These are phyloP conservation scores for Pomacea maculata DNA, from an alignment of 1,140 invertebrate genomes.

Conservation along the genomic window DNA sequence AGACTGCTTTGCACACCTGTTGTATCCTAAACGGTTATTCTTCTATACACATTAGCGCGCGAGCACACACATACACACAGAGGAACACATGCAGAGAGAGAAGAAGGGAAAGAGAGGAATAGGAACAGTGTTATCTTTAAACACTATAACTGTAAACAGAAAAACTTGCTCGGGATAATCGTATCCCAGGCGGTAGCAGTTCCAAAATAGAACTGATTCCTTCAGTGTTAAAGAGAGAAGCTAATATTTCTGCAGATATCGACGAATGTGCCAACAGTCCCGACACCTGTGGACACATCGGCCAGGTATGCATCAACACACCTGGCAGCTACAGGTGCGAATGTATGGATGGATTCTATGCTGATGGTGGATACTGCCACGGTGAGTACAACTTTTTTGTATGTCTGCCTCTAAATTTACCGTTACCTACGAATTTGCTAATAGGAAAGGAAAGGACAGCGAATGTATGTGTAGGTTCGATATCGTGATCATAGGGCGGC, in stretches of 20 bases:
- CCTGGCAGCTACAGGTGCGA: conserved; percentile 21
- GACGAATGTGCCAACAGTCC: conserved; percentile 22
- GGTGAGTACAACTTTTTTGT: conserved; percentile 5
- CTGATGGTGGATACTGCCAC: conserved; percentile 11
- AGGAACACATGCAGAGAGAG: conserved; percentile 4
- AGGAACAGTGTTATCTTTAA: no score
- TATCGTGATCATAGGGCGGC: no score
- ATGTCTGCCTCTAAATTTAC: no score
- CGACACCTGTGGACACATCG: background rate
- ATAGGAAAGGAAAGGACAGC: no score
- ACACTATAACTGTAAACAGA: no score
- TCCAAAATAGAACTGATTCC: background rate
- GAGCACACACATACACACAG: background rate
- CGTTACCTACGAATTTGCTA: no score
- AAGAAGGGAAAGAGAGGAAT: background rate
- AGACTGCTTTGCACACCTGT: no score
- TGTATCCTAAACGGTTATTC: no score
- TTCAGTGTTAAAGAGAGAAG: background rate
- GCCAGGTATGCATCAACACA: conserved; percentile 34
- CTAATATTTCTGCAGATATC: conserved; percentile 16
- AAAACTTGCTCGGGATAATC: no score
- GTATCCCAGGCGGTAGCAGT: no score
- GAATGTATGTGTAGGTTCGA: no score
- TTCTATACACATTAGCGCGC: background rate
- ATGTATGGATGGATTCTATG: conserved; percentile 19